phyloP scores from a whole-genome alignment of 1,140 invertebrate species.

The Zaprionus inermis region DNA sequence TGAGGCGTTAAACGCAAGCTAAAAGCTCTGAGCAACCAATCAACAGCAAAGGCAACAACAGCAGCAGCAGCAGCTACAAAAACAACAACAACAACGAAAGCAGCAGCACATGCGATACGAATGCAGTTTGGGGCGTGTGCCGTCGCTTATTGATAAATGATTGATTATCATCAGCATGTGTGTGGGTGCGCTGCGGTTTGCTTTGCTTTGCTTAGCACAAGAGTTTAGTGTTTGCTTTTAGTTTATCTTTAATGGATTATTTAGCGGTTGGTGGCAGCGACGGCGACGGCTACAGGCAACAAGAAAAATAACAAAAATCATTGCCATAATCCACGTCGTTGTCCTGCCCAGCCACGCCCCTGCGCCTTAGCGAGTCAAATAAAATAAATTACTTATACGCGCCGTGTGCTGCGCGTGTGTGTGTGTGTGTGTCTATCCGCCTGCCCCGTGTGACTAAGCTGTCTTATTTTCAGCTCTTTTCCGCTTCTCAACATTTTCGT shows the following conservation, averaged over 20 bases:
- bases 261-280: slow-evolving; percentile 69
- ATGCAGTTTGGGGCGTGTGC: slow-evolving; percentile 70
- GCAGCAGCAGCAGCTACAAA: slow-evolving; percentile 10
- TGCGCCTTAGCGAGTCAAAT: too few species aligned
- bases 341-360: slow-evolving; percentile 29
- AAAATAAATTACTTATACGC: slow-evolving; percentile 57
- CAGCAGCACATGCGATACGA: slow-evolving; percentile 19
- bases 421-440: background rate
- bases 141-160: slow-evolving; percentile 79
- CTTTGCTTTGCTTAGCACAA: slow-evolving; percentile 65
- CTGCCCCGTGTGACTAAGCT: slow-evolving; percentile 56
- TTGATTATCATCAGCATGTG: slow-evolving; percentile 65
- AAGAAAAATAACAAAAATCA: slow-evolving; percentile 51
- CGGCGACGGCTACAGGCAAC: too few species aligned
- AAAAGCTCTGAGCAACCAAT: slow-evolving; percentile 67
- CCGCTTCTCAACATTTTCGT: slow-evolving; percentile 22
- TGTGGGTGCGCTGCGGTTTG: slow-evolving; percentile 71
- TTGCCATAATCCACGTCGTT: slow-evolving; percentile 64
- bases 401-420: background rate
- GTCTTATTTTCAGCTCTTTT: slow-evolving; percentile 44
- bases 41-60: slow-evolving; percentile 47
- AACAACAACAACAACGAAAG: slow-evolving; percentile 7
- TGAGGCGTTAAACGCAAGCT: slow-evolving; percentile 82
- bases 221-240: slow-evolving; percentile 82
- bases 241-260: slow-evolving; percentile 82